A percentile compares a stretch with the other conserved stretches of the same genome.
phyloP scores from a whole-genome alignment of 2,113 vertebrate genomes.

The Ictidomys tridecemlineatus region DNA sequence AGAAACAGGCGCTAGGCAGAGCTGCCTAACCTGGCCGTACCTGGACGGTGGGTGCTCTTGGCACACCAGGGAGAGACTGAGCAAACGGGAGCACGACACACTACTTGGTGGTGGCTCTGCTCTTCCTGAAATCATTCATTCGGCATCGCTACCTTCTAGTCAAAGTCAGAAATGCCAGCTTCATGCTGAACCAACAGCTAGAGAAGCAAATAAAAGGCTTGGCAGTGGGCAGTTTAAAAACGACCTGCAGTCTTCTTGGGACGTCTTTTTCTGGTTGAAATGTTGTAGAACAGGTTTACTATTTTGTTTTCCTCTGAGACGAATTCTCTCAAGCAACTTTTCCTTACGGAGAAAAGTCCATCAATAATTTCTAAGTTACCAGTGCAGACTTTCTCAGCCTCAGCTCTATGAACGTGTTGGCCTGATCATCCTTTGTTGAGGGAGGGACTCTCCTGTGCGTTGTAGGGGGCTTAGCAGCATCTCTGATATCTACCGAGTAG shows the following conservation, averaged over 20 bases:
- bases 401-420: neutral
- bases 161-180: neutral
- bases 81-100: neutral
- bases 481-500: neutral
- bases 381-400: neutral
- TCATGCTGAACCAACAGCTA: neutral
- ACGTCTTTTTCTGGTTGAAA: slow-evolving; percentile 22
- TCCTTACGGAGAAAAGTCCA: neutral
- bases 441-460: neutral
- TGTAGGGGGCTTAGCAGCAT: neutral
- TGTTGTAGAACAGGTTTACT: neutral
- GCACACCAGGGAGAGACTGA: neutral
- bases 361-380: neutral
- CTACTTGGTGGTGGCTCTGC: neutral
- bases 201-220: neutral
- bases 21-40: neutral
- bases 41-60: neutral
- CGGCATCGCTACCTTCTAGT: neutral
- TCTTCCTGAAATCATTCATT: slow-evolving; percentile 24
- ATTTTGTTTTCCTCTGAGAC: slow-evolving; percentile 11
- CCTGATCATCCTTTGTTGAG: neutral
- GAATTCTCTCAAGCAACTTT: neutral
- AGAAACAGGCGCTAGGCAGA: neutral
- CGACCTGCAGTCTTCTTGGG: neutral
- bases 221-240: neutral